Percentiles rank a stretch among this genome's conserved stretches.
phyloP scores from a whole-genome alignment of 2,888 invertebrate species.

The Cantharis rufa region DNA sequence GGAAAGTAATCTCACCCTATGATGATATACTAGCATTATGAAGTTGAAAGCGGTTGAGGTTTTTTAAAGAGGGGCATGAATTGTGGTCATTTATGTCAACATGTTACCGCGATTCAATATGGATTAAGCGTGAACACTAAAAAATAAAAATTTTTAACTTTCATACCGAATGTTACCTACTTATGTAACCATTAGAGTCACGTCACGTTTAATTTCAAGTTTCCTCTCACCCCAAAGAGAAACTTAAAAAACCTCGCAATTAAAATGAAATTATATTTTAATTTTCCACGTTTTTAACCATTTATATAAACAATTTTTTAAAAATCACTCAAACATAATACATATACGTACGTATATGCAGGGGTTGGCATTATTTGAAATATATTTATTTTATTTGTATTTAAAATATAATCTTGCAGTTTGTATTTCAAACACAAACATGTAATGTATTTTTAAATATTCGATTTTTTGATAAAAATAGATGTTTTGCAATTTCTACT shows the following conservation, averaged over 20 bases:
- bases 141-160: not conserved
- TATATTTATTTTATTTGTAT: too few relatives aligned
- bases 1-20: slow-evolving; percentile 25
- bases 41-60: slow-evolving; percentile 24
- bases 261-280: not conserved
- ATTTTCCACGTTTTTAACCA: not conserved
- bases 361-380: too few relatives aligned
- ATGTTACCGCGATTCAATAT: slow-evolving; percentile 4
- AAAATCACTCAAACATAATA: too few relatives aligned
- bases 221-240: not conserved
- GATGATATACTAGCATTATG: slow-evolving; percentile 21
- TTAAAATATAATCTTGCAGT: too few relatives aligned
- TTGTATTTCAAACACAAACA: too few relatives aligned
- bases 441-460: too few relatives aligned
- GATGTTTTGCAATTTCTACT: too few relatives aligned
- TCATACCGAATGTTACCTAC: not conserved
- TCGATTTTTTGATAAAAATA: too few relatives aligned
- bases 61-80: slow-evolving; percentile 12
- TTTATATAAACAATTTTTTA: not conserved
- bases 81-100: slow-evolving; percentile 14
- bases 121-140: slow-evolving; percentile 1
- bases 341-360: too few relatives aligned
- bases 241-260: not conserved
- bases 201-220: not conserved
- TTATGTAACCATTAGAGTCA: not conserved